Conservation (phyloP, 2,113 vertebrate genomes). For the Phyllostomus discolor region DNA sequence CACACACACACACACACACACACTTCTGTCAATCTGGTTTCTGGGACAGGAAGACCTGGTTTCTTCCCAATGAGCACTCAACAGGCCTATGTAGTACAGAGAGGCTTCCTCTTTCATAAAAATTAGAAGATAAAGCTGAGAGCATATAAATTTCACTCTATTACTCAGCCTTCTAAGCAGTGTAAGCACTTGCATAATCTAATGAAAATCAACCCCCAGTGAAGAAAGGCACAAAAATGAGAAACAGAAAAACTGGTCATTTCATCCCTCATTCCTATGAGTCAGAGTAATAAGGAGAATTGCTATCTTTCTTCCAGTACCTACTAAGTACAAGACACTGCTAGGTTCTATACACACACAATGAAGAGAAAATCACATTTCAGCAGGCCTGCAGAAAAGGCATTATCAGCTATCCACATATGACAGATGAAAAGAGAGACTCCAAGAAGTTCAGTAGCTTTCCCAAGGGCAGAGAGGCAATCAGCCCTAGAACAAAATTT, state of each 20-base stretch:
- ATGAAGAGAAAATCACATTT: neutral
- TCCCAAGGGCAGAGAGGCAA: neutral
- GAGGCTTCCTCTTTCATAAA: neutral
- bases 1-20: neutral
- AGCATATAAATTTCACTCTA: neutral
- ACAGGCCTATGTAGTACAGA: neutral
- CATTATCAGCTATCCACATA: neutral
- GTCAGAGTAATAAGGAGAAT: neutral
- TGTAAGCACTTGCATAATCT: neutral
- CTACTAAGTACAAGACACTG: neutral
- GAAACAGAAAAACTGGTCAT: neutral
- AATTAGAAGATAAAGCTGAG: neutral
- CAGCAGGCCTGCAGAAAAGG: neutral
- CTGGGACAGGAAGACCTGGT: neutral
- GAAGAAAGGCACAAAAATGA: neutral
- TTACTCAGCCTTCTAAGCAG: neutral
- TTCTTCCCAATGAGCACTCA: neutral
- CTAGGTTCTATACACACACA: neutral
- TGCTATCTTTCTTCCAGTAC: neutral
- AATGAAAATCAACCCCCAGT: neutral
- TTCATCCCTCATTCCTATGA: neutral
- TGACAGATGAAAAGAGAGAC: neutral
- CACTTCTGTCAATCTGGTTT: neutral
- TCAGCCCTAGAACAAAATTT: neutral
- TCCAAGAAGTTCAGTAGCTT: neutral